Base-by-base conservation (phyloP, 2,888 invertebrate genomes). In the Hesperia comma region DNA sequence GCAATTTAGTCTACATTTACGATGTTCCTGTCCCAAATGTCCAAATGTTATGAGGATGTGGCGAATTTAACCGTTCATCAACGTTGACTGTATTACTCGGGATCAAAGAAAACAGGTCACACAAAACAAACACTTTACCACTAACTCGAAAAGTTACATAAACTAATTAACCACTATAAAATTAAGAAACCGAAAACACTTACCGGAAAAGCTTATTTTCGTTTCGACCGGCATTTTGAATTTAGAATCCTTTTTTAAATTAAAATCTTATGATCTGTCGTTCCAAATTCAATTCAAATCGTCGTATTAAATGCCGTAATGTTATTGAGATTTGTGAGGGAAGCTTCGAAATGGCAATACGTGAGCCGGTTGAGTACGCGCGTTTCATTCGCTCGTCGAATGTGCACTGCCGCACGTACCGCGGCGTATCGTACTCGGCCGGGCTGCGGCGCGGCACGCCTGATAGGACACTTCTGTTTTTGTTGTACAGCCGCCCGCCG, bases 141-240 rank as follows among this genome's bases (percentile, higher is more conserved):
- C 46, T 54, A 51, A 40, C 51, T 17, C 15, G 5, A 54, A 1
- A 37, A 37, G 37, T 12, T 63, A 37, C n/a, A 21, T 41, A 57
- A 49, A 57, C 54, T 49, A 63, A 68, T 26, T 40, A 64, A 49
- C 61, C 67, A 71, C 40, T 67, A 72, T 71, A 63, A 71, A 63
- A 26, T 55, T 60, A 67, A 61, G 72, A 57, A 72, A 72, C 37
- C 6, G n/a, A 57, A n/a, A 57, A 37, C 70, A 90, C 92, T 91
- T 74, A 92, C 92, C 92, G 74, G 92, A 92, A 79, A 92, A 92
- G 84, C 92, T 91, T 73, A 92, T 92, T 88, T 80, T 92, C 72
- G 91, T 90, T 86, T 92, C 92, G 72, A 89, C 91, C 74, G 92
- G 92, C 92, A 67, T 67, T 33, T 46, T 60, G 33, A 66, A 60